Conservation (phyloP, 2,113 vertebrate species). For the Tachysurus fulvidraco region DNA sequence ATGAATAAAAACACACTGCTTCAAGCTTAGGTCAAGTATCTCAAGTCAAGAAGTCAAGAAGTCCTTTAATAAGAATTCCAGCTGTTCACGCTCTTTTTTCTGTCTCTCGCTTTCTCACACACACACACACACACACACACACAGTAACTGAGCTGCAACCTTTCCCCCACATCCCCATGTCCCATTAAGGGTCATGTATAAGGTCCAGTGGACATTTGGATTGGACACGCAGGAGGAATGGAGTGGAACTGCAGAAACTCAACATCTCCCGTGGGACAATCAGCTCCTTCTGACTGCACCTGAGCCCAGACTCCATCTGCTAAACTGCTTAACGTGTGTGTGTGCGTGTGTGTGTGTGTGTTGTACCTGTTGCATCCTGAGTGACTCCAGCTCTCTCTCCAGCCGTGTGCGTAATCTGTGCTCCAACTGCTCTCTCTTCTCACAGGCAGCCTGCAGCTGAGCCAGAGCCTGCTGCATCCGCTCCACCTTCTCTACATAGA, state of each 20-base stretch:
- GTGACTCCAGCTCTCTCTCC: constrained; percentile 91
- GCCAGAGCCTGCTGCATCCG: constrained; percentile 96
- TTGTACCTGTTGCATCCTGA: constrained; percentile 93
- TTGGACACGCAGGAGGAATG: constrained; percentile 40
- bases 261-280: constrained; percentile 31
- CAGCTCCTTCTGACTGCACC: constrained; percentile 26
- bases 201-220: constrained; percentile 18
- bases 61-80: constrained; percentile 52
- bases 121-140: not conserved
- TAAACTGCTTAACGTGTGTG: not conserved
- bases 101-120: constrained; percentile 16
- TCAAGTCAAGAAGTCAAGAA: not conserved
- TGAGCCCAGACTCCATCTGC: constrained; percentile 12
- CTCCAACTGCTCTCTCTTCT: constrained; percentile 95
- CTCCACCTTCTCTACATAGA: constrained; percentile 99
- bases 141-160: constrained; percentile 32
- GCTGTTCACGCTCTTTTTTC: constrained; percentile 37
- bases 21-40: constrained; percentile 4
- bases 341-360: constrained; percentile 2
- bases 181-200: constrained; percentile 47
- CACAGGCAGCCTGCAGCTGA: constrained; percentile 95
- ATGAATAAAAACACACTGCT: constrained; percentile 2
- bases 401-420: constrained; percentile 89
- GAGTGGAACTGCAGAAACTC: constrained; percentile 10
- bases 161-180: constrained; percentile 57